Base-by-base conservation (phyloP, 2,797 vertebrate genomes). In the Rhinatrema bivittatum region DNA sequence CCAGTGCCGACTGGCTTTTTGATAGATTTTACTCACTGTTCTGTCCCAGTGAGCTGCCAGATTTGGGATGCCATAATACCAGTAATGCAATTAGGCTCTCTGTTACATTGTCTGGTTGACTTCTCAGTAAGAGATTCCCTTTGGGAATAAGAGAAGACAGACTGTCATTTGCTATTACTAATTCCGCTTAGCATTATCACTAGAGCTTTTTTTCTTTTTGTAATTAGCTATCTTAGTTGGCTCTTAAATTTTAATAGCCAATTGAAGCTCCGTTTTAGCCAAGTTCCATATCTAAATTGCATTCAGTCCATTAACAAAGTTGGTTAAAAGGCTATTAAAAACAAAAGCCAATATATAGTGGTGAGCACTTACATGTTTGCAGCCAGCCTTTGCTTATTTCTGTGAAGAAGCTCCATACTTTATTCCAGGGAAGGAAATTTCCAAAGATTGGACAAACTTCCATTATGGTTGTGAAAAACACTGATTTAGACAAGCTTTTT, bases 161-260 rank as follows among this genome's bases (percentile, higher is more conserved):
- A 78, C 76, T 83, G 82, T 77, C 82, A 72, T 84, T 83, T 79
- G 81, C 76, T 76, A 55, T 81, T 79, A 76, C 79, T 77, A 73
- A 78, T 82, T 83, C 81, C 77, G 75, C 72, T 72, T 72, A 79
- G 76, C 78, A 70, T 80, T 78, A 80, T 76, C 59, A 50, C 76
- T 64, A 56, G 67, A 65, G 72, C 61, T 75, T 75, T 71, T 45
- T 61, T 42, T n/a, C n/a, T 41, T 61, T 80, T 80, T 74, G 73
- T 85, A 86, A 85, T 85, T 86, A 86, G 84, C 84, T 79, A 74
- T 85, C 78, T 82, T 80, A 76, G 76, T 81, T 82, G 79, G 78
- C 84, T 84, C 79, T 86, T 86, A 85, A 84, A 83, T 83, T 84
- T 84, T 86, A 86, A 86, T 84, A 84, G 84, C 79, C 82, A 81